Base-by-base conservation (phyloP, 2,113 vertebrate species). In the Benitochromis conjunctus region DNA sequence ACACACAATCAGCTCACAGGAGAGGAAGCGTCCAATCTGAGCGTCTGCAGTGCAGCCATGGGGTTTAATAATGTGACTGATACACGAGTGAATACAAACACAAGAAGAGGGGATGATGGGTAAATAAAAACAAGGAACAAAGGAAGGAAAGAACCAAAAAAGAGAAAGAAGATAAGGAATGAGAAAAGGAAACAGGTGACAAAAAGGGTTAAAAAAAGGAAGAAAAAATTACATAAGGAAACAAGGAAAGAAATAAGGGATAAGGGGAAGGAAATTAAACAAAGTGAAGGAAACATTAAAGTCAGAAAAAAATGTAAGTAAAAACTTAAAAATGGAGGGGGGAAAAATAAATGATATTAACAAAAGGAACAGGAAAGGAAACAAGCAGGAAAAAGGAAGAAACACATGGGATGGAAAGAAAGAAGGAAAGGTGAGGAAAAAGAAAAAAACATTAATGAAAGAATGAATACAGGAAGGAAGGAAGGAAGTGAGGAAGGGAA, bases 11-110 rank as follows among this genome's bases (percentile, higher is more conserved):
- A 87, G 79, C 81, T 81, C 62, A 79, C 51, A 78, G 85, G 86
- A 91, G 83, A 92, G 92, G 90, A 94, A 93, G 57, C 36, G 6
- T 89, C 90, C 89, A 86, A 91, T 91, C 87, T 69, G 81, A 93
- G 57, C 36, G 38, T 69, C 81, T 34, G 34, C 16, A 77, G 43
- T 24, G 4, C 6, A 19, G 29, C 48, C 19, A 89, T n/a, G 54
- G 21, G 46, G 60, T 71, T 62, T 89, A 38, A 86, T 62, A 89
- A 90, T 62, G 79, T 79, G 81, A 83, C 19, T 38, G 53, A 79
- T 79, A 57, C 78, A 53, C 43, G 14, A 24, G 34, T 7, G 48
- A 26, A 57, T 19, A 71, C 24, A 4, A 51, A 74, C 43, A 74
- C 13, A 24, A 8, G 26, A 41, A 69, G 31, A 29, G 1, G 24